A percentile compares a stretch with the other conserved stretches of the same genome.
Conservation (phyloP, 2,797 vertebrate species). For the Acropternis orthonyx region DNA sequence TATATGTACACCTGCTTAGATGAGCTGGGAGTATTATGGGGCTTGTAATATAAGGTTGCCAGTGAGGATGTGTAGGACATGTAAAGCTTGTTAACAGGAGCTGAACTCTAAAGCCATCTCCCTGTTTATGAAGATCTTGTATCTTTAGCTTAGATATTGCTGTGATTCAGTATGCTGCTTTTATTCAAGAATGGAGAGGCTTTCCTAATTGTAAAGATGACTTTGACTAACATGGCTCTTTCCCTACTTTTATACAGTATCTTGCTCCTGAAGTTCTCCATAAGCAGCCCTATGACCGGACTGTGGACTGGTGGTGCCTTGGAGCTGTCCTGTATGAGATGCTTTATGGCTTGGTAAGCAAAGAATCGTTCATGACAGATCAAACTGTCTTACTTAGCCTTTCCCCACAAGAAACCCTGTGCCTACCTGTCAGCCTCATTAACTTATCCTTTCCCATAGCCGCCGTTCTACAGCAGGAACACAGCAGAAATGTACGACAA, state of each 20-base stretch:
- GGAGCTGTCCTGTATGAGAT: conserved; percentile 97
- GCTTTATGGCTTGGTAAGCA: conserved; percentile 96
- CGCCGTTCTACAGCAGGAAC: conserved; percentile 97
- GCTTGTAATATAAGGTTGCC: background rate
- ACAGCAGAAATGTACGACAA: conserved; percentile 99
- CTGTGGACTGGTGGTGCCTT: conserved; percentile 99
- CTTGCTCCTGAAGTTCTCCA: conserved; percentile 97
- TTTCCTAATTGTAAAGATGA: background rate
- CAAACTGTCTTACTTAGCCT: accelerated
- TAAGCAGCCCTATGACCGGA: conserved; percentile 97
- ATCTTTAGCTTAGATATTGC: background rate
- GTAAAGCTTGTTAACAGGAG: background rate
- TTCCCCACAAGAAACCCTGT: background rate
- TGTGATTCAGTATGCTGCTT: background rate
- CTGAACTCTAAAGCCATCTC: background rate
- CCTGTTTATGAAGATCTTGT: background rate
- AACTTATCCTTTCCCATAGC: conserved; percentile 74
- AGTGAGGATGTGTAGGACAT: background rate
- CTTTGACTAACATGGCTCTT: background rate
- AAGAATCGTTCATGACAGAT: background rate
- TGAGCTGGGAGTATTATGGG: background rate
- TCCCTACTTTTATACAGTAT: conserved; percentile 80
- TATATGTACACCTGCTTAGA: background rate
- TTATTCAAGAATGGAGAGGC: background rate
- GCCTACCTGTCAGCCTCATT: background rate